phyloP scores from a whole-genome alignment of 2,888 invertebrate genomes.

The Julus scanicus region DNA sequence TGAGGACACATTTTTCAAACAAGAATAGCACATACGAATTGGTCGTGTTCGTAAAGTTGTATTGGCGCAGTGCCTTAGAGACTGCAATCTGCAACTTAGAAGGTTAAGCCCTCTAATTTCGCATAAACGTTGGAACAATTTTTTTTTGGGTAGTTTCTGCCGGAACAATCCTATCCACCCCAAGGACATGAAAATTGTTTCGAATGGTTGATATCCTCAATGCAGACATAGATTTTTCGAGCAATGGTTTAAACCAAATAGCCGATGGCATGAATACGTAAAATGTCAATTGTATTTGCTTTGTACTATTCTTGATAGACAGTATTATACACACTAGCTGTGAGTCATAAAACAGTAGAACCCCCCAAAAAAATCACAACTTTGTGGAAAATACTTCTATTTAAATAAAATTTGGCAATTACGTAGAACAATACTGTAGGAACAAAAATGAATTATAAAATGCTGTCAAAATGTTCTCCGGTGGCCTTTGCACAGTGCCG shows the following conservation, averaged over 20 bases:
- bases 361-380: too few species aligned
- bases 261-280: neutral
- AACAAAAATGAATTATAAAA: too few species aligned
- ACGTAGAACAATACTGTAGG: too few species aligned
- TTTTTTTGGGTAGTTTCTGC: neutral
- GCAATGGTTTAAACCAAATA: neutral
- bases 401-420: too few species aligned
- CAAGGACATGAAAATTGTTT: neutral
- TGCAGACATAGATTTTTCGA: neutral
- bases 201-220: neutral
- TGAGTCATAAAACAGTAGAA: too few species aligned
- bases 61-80: neutral
- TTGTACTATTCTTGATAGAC: neutral
- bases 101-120: neutral
- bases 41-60: neutral
- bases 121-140: neutral
- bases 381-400: too few species aligned
- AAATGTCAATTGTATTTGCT: neutral
- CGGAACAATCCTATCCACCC: neutral
- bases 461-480: too few species aligned
- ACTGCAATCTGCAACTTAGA: neutral
- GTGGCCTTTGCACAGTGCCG: too few species aligned
- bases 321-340: neutral
- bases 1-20: conserved; percentile 30
- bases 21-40: neutral